Evolutionary conservation across 2,113 vertebrate genomes (phyloP).

Genomic region (Aleadryas rufinucha): DNA sequence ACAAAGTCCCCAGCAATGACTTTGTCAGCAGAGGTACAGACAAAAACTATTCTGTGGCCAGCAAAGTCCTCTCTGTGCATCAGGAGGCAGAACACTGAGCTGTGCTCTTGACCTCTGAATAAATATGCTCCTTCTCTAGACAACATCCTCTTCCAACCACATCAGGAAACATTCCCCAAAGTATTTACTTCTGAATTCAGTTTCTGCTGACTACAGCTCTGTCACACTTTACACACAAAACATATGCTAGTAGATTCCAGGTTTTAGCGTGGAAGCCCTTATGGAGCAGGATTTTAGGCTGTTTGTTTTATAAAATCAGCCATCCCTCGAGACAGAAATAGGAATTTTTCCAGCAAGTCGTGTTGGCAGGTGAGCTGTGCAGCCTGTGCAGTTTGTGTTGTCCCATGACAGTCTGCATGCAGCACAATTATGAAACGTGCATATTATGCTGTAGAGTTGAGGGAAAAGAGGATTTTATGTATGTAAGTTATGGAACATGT

Average conservation of each 20-base stretch:
- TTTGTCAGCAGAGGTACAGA: background rate
- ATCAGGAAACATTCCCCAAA: slow-evolving; percentile 48
- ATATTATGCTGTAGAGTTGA: background rate
- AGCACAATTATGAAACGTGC: background rate
- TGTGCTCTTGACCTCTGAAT: background rate
- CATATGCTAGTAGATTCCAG: slow-evolving; percentile 45
- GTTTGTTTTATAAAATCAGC: background rate
- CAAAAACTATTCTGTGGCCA: background rate
- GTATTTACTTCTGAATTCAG: slow-evolving; percentile 47
- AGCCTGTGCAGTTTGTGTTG: background rate
- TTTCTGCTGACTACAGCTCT: slow-evolving; percentile 47
- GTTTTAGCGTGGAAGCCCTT: background rate
- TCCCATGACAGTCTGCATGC: background rate
- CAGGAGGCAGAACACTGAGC: background rate
- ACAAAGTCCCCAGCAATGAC: background rate
- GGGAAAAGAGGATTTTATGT: background rate
- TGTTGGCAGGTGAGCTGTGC: slow-evolving; percentile 3
- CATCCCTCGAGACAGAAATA: background rate
- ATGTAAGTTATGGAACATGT: background rate
- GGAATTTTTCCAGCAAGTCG: background rate
- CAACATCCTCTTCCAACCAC: slow-evolving; percentile 2
- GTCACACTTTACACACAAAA: slow-evolving; percentile 38
- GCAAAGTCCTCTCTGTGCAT: background rate
- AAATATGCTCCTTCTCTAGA: slow-evolving; percentile 18
- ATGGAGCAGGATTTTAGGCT: background rate